These are phyloP conservation scores for Leiothrix lutea DNA, from an alignment of 2,113 vertebrate genomes.

Conservation along the genomic window DNA sequence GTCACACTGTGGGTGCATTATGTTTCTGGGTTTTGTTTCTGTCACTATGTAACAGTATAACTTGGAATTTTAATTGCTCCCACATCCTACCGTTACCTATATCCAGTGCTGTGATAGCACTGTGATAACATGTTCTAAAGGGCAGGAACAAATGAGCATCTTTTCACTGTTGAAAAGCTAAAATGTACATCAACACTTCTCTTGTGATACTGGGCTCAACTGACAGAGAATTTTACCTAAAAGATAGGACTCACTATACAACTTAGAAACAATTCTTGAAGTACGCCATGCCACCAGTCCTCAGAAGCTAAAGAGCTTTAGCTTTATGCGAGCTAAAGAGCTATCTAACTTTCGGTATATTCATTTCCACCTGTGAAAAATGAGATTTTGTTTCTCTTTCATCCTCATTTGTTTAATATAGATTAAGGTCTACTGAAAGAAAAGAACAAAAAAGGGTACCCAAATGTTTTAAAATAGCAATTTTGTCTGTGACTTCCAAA, in stretches of 20 bases:
- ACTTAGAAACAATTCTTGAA: not conserved
- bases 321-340: not conserved
- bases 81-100: not conserved
- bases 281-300: not conserved
- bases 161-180: slow-evolving; percentile 27
- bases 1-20: not conserved
- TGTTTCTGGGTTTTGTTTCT: slow-evolving; percentile 30
- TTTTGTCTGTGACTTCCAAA: not conserved
- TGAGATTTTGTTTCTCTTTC: slow-evolving; percentile 2
- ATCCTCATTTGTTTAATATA: not conserved
- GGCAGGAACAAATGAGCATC: not conserved
- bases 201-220: not conserved
- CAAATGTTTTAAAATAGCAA: not conserved
- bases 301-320: not conserved
- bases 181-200: not conserved
- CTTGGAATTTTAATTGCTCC: slow-evolving; percentile 44
- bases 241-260: not conserved
- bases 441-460: not conserved
- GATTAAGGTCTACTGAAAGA: not conserved
- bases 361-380: not conserved
- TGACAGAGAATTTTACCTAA: not conserved
- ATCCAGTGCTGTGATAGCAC: not conserved
- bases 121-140: slow-evolving; percentile 29
- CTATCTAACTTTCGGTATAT: not conserved
- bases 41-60: slow-evolving; percentile 33